Conservation (phyloP, 2,113 vertebrate species). For the Lycaon pictus region DNA sequence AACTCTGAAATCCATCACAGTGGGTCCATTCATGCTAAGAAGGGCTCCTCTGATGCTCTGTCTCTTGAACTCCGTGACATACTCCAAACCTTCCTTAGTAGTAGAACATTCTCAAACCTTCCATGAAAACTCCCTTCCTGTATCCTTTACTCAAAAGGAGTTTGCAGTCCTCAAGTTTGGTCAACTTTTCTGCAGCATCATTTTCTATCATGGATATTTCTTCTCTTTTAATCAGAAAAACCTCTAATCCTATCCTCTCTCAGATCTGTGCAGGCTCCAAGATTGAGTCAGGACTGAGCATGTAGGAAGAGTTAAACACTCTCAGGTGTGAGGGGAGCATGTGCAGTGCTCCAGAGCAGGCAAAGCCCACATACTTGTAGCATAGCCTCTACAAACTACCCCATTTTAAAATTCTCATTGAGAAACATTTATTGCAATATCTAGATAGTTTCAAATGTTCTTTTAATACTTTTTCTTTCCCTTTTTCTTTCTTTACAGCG, state of each 20-base stretch:
- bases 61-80: background rate
- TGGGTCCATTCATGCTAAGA: too few species aligned
- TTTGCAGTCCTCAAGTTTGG: background rate
- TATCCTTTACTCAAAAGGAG: background rate
- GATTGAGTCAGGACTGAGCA: background rate
- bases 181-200: too few species aligned
- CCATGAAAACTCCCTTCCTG: background rate
- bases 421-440: background rate
- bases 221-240: background rate
- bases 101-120: background rate
- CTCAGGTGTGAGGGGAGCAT: too few species aligned
- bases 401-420: background rate
- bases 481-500: conserved; percentile 26
- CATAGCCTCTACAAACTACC: background rate
- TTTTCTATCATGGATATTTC: background rate
- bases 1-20: background rate
- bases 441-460: background rate
- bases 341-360: rapidly evolving
- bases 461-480: background rate
- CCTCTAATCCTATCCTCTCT: background rate
- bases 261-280: background rate
- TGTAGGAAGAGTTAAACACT: background rate
- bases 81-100: background rate
- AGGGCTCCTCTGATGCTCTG: background rate
- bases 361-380: too few species aligned